These are phyloP conservation scores for Chydorus sphaericus DNA, from an alignment of 2,888 invertebrate genomes.

Conservation along the genomic window DNA sequence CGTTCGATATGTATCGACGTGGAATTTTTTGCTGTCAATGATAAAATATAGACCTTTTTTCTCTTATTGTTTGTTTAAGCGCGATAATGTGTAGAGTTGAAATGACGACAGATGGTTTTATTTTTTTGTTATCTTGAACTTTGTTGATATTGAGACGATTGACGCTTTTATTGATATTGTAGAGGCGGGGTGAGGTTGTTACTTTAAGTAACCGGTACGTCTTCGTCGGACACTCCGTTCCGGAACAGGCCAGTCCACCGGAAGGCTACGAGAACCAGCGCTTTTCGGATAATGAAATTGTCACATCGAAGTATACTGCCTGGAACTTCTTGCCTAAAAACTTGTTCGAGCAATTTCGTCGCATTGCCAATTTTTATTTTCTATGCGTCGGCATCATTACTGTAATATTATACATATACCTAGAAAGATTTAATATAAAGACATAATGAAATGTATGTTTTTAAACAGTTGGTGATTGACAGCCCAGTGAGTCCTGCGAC, in stretches of 20 bases:
- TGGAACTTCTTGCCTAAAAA: conserved; percentile 69
- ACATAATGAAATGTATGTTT: not conserved
- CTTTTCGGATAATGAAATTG: conserved; percentile 2
- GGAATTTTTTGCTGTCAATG: too few relatives aligned
- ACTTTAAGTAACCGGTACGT: not conserved
- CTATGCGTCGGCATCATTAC: conserved; percentile 55
- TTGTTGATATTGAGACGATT: too few relatives aligned
- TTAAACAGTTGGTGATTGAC: conserved; percentile 18
- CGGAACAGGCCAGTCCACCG: not conserved
- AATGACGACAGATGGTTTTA: too few relatives aligned
- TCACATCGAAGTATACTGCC: conserved; percentile 44
- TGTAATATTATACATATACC: too few relatives aligned
- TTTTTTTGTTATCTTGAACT: too few relatives aligned
- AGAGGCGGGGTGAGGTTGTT: too few relatives aligned
- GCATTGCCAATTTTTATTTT: conserved; percentile 74
- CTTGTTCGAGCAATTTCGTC: conserved; percentile 62
- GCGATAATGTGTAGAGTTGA: too few relatives aligned
- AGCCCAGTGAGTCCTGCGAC: conserved; percentile 68
- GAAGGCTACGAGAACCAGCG: not conserved
- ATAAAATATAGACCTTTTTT: too few relatives aligned
- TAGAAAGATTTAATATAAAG: too few relatives aligned
- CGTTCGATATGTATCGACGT: too few relatives aligned
- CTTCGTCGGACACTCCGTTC: not conserved
- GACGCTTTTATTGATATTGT: too few relatives aligned
- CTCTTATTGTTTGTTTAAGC: too few relatives aligned